phyloP scores from a whole-genome alignment of 2,113 vertebrate species.

The Typhlomys cinereus region DNA sequence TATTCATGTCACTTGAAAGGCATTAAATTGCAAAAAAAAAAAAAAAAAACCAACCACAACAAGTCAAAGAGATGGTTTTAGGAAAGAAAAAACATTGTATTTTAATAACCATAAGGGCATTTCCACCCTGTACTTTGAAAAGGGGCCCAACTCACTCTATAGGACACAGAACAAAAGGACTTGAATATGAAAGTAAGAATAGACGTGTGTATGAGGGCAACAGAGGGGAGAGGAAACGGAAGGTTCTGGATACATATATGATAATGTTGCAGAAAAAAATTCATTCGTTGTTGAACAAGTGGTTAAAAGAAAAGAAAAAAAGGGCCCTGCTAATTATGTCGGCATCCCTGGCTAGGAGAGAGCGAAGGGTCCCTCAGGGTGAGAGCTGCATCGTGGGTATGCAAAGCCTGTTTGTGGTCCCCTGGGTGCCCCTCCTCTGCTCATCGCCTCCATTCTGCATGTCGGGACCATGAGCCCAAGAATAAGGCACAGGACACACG shows the following conservation, averaged over 20 bases:
- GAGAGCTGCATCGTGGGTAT: not conserved
- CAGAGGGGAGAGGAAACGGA: no score
- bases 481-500: not conserved
- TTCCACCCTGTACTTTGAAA: not conserved
- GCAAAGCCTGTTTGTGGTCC: not conserved
- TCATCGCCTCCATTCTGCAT: not conserved
- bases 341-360: not conserved
- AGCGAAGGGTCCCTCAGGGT: not conserved
- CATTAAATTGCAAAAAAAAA: conserved; percentile 3
- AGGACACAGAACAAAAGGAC: no score
- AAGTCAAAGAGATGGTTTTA: not conserved
- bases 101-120: not conserved
- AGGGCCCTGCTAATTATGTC: not conserved
- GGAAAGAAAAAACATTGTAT: not conserved
- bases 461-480: not conserved
- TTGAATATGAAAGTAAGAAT: no score
- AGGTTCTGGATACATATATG: no score
- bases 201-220: no score
- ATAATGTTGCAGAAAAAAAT: no score
- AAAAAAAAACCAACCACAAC: not conserved
- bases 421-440: not conserved
- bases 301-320: no score
- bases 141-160: no score
- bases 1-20: not conserved
- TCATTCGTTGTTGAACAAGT: no score